Base-by-base conservation (phyloP, 2,888 invertebrate genomes). In the Microctonus hyperodae region DNA sequence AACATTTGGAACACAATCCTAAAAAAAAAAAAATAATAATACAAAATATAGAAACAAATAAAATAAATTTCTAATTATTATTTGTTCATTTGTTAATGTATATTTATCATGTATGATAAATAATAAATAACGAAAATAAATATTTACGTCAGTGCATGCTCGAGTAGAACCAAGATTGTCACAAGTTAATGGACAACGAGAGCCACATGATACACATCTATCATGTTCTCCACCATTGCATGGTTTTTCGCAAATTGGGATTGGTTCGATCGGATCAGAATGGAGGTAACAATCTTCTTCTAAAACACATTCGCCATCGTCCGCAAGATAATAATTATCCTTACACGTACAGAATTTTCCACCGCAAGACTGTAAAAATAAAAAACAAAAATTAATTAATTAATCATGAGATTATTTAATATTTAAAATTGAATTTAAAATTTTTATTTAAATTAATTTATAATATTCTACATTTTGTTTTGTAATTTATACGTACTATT, bases 1-100 rank as follows among this genome's bases (percentile, higher is more conserved):
- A 11, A 35, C 51, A 35, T 64, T 35, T 7, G 58, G n/a, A 4
- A 7, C n/a, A n/a, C 65, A 65, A 25, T 58, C 58, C 65, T 65
- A 22, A 2, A 11, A 23, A 50, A 6, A 3, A 7, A 20, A 51
- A 23, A 11, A 20, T 10, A 37, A 3, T 20, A 20, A 48, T 11
- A 57, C 1, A 35, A 37, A 33, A 16, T n/a, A n/a, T n/a, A n/a
- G n/a, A n/a, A n/a, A n/a, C n/a, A n/a, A n/a, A n/a, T n/a, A n/a
- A n/a, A n/a, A n/a, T n/a, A n/a, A n/a, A n/a, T n/a, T n/a, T n/a
- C n/a, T n/a, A n/a, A n/a, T n/a, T n/a, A n/a, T n/a, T n/a, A n/a
- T n/a, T n/a, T n/a, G n/a, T n/a, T n/a, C n/a, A n/a, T n/a, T n/a
- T n/a, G n/a, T n/a, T 20, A 33, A 56, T 28, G 31, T 28, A 31